Conservation (phyloP, 2,888 invertebrate species). For the Arenicola marina region DNA sequence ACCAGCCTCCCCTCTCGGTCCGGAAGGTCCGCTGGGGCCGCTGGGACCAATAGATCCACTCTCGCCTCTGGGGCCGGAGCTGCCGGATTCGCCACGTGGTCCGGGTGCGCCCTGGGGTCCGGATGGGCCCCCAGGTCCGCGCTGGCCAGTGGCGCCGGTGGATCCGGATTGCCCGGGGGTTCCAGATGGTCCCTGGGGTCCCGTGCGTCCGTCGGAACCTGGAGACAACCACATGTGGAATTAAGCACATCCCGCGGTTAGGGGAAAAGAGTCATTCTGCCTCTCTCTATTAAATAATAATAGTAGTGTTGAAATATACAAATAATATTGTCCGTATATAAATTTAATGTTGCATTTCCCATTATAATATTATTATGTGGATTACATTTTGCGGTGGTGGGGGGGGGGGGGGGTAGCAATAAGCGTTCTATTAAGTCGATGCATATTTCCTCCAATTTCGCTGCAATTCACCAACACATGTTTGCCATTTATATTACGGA, state of each 20-base stretch:
- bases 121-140: constrained; percentile 20
- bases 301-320: too few relatives aligned
- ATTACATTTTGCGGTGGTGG: too few relatives aligned
- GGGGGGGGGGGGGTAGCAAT: too few relatives aligned
- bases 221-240: constrained; percentile 18
- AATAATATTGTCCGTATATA: too few relatives aligned
- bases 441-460: too few relatives aligned
- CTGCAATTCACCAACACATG: too few relatives aligned
- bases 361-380: too few relatives aligned
- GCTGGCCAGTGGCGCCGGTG: constrained; percentile 4
- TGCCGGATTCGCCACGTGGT: constrained; percentile 25
- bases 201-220: constrained; percentile 28
- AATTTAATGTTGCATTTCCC: too few relatives aligned
- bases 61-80: constrained; percentile 5
- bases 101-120: constrained; percentile 36
- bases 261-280: constrained; percentile 9
- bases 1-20: constrained; percentile 21
- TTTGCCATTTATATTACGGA: too few relatives aligned
- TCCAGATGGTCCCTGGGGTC: constrained; percentile 26
- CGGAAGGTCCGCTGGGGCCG: constrained; percentile 15
- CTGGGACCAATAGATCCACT: constrained; percentile 20
- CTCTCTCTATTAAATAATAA: too few relatives aligned
- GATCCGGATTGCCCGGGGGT: constrained; percentile 15
- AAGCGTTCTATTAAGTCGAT: too few relatives aligned
- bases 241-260: constrained; percentile 11